Evolutionary conservation across 2,113 vertebrate species (phyloP), one percentile per base, ranked within the genome.

Genomic region (Mus pahari): DNA sequence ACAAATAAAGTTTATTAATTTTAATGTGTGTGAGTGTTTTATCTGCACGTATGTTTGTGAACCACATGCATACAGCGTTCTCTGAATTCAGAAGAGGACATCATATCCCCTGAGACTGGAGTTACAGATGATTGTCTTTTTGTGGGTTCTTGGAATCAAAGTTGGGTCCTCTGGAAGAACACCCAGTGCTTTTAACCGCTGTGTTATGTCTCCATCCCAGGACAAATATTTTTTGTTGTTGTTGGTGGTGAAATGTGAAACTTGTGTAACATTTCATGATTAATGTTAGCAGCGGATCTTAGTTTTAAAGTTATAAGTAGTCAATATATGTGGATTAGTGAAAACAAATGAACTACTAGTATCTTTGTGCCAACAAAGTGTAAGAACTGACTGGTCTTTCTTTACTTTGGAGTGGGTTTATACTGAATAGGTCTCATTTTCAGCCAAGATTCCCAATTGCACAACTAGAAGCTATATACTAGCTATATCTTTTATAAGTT

Each of bases 241-340:
- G 9, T 16, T 73, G n/a, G 10, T 73, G n/a, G 71, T 11, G 20
- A 74, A 74, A 74, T 20, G 48, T 92, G 71, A 90, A 90, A 94
- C 7, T 62, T 62, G 58, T 28, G 24, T 64, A 62, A 84, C 55
- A 78, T 42, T 58, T 42, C 58, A 64, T 78, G 26, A 55, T 73
- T 90, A 91, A 92, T 66, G 55, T 42, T 89, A 60, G 26, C 81
- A 82, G 90, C 33, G 16, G 39, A 58, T 36, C 82, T 42, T 86
- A 92, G 11, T 70, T 89, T 87, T 77, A 82, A 94, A 82, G 53
- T 94, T 79, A 92, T 82, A 82, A 1, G 1, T 66, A 83, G 50
- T 71, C 5, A 74, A 83, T 78, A 66, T 36, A 88, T 42, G 10
- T 39, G 24, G 31, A 81, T 90, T 90, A 77, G 2, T 7, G 45